Evolutionary conservation across 2,113 vertebrate species (phyloP), one percentile per base, ranked within the genome.

Genomic region (Aspiorhynchus laticeps): DNA sequence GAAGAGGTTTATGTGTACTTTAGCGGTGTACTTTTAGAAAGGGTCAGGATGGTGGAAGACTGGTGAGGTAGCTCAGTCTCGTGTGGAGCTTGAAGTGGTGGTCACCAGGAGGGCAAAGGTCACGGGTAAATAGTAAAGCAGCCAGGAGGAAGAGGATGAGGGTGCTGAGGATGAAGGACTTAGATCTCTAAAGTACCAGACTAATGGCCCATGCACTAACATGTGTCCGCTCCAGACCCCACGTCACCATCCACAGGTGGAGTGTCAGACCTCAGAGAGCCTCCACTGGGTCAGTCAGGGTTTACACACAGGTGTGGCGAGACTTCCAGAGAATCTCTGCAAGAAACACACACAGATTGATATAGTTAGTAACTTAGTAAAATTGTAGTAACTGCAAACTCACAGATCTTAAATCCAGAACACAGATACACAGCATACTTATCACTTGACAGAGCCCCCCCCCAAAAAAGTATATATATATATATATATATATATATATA

Each of bases 31-130:
- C 19, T 21, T n/a, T 61, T 26, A 77, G 41, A 65, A 1, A 84
- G 5, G 90, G 91, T 90, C 88, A 90, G 93, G 93, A 91, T 87
- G 89, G 88, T 85, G 86, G 93, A 90, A 88, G 91, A 86, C 90
- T 91, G 88, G 90, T 94, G 96, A 96, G 96, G 96, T 96, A 96
- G 96, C 93, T 95, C 90, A 94, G 95, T 95, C 94, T 88, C 92
- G 90, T 92, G 94, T 88, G 91, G 93, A 94, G 93, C 90, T 91
- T 92, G 93, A 91, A 80, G 87, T 65, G 56, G 51, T n/a, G 80
- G 75, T 90, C 88, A 90, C 86, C 74, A 56, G 82, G 28, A 41
- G 87, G 46, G 51, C 33, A 84, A 69, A 65, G 26, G 76, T 85
- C 80, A 87, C 71, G 80, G 88, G 80, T 87, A 56, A 88, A 80